phyloP scores from a whole-genome alignment of 2,888 invertebrate genomes.

The Griposia aprilina region DNA sequence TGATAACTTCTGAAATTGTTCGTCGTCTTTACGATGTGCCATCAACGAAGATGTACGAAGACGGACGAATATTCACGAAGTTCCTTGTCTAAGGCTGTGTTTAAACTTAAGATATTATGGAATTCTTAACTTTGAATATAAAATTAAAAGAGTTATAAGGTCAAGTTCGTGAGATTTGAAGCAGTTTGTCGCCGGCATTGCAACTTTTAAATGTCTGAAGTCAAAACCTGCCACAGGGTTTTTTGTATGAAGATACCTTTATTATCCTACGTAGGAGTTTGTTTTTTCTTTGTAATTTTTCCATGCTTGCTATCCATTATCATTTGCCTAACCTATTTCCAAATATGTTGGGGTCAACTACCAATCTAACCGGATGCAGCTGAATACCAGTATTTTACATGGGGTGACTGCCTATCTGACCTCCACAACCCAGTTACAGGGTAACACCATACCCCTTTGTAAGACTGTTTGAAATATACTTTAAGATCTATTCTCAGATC shows the following conservation, averaged over 20 bases:
- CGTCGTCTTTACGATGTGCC: slow-evolving; percentile 43
- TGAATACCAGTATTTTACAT: too few relatives aligned
- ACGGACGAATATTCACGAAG: slow-evolving; percentile 46
- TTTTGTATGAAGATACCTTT: not conserved
- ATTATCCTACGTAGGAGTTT: too few relatives aligned
- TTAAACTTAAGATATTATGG: not conserved
- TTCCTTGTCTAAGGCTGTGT: slow-evolving; percentile 25
- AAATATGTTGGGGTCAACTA: too few relatives aligned
- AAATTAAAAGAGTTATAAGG: not conserved
- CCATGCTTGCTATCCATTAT: too few relatives aligned
- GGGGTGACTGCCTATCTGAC: too few relatives aligned
- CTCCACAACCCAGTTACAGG: too few relatives aligned
- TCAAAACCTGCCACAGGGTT: not conserved
- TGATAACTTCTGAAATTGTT: slow-evolving; percentile 46
- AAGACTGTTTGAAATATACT: too few relatives aligned
- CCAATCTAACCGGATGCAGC: too few relatives aligned
- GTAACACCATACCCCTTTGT: too few relatives aligned
- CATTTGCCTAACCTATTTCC: too few relatives aligned
- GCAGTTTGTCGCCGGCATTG: not conserved
- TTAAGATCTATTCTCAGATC: too few relatives aligned
- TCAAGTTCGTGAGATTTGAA: not conserved
- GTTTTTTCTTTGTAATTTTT: too few relatives aligned
- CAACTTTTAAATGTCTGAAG: not conserved
- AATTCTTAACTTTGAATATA: not conserved
- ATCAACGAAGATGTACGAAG: slow-evolving; percentile 49